Percentiles rank a stretch among this genome's conserved stretches.
phyloP scores from a whole-genome alignment of 2,113 vertebrate species.

The Nesogale talazaci region DNA sequence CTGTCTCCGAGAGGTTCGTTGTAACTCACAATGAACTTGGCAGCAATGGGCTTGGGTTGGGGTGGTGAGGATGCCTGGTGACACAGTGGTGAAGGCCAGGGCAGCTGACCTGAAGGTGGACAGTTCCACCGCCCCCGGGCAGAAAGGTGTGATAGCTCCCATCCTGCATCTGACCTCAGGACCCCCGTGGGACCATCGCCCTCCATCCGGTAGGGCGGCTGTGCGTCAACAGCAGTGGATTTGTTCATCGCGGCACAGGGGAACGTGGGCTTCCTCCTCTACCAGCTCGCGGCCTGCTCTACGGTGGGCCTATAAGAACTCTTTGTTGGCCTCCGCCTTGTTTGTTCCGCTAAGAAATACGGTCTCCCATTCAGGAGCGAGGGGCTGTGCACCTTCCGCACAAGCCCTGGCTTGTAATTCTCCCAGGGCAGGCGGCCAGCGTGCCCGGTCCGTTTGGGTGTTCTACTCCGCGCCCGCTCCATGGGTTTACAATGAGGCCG shows the following conservation, averaged over 20 bases:
- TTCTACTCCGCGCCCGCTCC: slow-evolving; percentile 66
- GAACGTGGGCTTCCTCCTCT: background rate
- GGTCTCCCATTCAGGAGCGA: slow-evolving; percentile 71
- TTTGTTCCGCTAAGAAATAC: slow-evolving; percentile 60
- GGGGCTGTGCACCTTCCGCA: background rate
- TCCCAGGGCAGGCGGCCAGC: slow-evolving; percentile 45
- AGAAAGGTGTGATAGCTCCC: background rate
- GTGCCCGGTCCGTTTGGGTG: slow-evolving; percentile 45
- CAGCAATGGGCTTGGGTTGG: background rate
- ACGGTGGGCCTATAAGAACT: background rate
- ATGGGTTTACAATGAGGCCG: slow-evolving; percentile 71
- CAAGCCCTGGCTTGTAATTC: slow-evolving; percentile 63
- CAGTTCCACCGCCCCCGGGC: background rate
- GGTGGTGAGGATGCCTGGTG: background rate
- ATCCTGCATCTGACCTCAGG: background rate
- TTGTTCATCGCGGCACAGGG: background rate
- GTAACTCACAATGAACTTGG: no score
- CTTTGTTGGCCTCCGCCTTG: background rate
- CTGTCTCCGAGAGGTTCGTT: no score
- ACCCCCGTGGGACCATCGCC: background rate
- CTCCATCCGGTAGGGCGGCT: no score
- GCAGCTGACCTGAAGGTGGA: background rate
- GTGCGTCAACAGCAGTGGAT: no score
- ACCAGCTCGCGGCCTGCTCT: background rate
- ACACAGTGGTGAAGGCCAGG: background rate